These are phyloP conservation scores for Stenichneumon culpator DNA, from an alignment of 2,888 invertebrate genomes.

Conservation along the genomic window DNA sequence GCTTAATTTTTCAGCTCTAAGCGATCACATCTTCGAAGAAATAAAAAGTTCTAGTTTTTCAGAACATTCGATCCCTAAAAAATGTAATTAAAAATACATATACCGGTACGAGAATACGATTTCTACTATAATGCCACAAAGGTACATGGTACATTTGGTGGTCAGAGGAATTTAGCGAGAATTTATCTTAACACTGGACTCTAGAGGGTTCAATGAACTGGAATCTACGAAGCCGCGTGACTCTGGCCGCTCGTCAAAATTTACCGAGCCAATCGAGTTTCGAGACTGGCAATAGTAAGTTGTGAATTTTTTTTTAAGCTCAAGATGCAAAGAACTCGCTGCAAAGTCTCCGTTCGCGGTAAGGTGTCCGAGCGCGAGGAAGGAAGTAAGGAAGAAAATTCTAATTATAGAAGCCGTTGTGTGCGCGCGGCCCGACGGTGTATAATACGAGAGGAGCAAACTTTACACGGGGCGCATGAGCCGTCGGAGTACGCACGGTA, in stretches of 20 bases:
- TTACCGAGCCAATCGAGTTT: too few species aligned
- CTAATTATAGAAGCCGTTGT: slow-evolving; percentile 82
- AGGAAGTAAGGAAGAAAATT: slow-evolving; percentile 75
- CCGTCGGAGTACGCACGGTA: slow-evolving; percentile 71
- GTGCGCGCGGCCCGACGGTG: slow-evolving; percentile 57
- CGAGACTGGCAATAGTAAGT: too few species aligned
- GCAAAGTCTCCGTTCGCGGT: slow-evolving; percentile 31
- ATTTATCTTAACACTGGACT: too few species aligned
- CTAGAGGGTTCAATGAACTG: too few species aligned
- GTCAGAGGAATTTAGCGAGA: too few species aligned
- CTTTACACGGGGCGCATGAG: slow-evolving; percentile 71
- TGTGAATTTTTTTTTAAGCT: not conserved
- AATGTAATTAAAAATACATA: not conserved
- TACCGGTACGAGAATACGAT: too few species aligned
- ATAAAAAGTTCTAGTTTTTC: not conserved
- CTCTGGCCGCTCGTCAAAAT: too few species aligned
- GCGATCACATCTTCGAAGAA: not conserved
- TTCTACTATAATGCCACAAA: too few species aligned
- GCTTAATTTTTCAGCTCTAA: not conserved
- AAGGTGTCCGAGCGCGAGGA: slow-evolving; percentile 75
- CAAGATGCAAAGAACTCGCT: slow-evolving; percentile 17
- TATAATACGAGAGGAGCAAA: slow-evolving; percentile 65
- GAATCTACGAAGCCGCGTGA: too few species aligned
- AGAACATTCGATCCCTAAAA: not conserved
- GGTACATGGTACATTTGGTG: too few species aligned